phyloP scores from a whole-genome alignment of 2,113 vertebrate species.

The Muntiacus reevesi region DNA sequence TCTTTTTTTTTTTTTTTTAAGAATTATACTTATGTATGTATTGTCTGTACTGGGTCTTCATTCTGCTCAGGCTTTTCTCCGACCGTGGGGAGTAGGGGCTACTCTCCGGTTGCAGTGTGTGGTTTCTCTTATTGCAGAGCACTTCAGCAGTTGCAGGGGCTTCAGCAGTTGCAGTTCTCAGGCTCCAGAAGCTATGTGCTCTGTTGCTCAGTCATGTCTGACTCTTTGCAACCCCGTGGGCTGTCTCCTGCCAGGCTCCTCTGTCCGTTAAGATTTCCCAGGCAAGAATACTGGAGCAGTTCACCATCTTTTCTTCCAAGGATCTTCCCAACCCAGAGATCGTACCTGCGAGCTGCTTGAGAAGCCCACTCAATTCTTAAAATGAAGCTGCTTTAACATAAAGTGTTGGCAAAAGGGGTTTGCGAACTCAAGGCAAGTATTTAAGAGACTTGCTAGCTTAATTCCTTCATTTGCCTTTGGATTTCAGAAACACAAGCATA shows the following conservation, averaged over 20 bases:
- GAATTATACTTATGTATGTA: not conserved
- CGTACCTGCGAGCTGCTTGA: accelerated
- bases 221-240: not conserved
- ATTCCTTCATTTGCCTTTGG: not conserved
- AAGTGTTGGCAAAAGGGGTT: not conserved
- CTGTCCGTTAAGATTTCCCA: not conserved
- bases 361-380: not conserved
- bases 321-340: not conserved
- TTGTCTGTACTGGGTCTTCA: not conserved
- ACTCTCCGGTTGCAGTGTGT: not conserved
- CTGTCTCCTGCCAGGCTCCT: not conserved
- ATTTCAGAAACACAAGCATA: not conserved
- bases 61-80: not conserved
- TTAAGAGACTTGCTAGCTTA: not conserved
- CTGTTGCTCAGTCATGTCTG: not conserved
- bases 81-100: not conserved
- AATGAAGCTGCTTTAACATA: not conserved
- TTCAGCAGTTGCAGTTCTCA: not conserved
- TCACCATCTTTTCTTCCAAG: not conserved
- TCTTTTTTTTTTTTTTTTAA: not conserved
- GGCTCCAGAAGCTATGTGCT: not conserved
- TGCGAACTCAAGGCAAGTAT: not conserved
- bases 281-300: not conserved
- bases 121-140: not conserved
- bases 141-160: not conserved